Base-by-base conservation (phyloP, 2,888 invertebrate species). In the Lymantria monacha region DNA sequence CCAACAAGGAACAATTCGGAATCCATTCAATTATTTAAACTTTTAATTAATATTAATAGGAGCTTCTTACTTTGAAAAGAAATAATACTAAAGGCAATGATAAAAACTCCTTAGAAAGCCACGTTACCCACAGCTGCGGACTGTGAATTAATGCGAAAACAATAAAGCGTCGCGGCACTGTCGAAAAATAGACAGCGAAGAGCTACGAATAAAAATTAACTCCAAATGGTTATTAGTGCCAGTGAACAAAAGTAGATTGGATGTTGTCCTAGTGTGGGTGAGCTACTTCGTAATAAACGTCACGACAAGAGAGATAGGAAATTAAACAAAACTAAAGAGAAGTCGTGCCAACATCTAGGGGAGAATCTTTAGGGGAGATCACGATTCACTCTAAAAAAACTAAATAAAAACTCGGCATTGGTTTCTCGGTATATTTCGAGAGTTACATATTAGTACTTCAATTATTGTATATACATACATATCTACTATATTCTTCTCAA, bases 21-120 rank as follows among this genome's bases (percentile, higher is more conserved):
- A 86, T 84, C 81, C 82, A 85, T 89, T 88, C 86, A 89, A 86
- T 90, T 88, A 89, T 89, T 87, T 85, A 88, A 90, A 90, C 85
- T 90, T 91, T 90, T 90, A 90, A 90, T 91, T 90, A 91, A 91
- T 90, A 91, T 91, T 89, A 91, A 89, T 90, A 91, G 88, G 79
- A 82, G 81, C 83, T 10, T 83, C 85, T 85, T 84, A 84, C 79
- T 88, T 85, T 83, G 83, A 81, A 87, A 89, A 85, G 88, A 88
- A 90, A 87, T 84, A 87, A 88, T 82, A 83, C 84, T 76, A 78
- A 76, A 78, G 76, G 79, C 78, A 79, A 60, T 61, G 87, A 89
- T 85, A 89, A 90, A 90, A 88, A 89, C 79, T 88, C 86, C 86
- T 87, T 85, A 87, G 87, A 87, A 88, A 85, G 85, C 85, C 64